Conservation (phyloP, 2,797 vertebrate genomes). For the Craterocephalus amniculus region DNA sequence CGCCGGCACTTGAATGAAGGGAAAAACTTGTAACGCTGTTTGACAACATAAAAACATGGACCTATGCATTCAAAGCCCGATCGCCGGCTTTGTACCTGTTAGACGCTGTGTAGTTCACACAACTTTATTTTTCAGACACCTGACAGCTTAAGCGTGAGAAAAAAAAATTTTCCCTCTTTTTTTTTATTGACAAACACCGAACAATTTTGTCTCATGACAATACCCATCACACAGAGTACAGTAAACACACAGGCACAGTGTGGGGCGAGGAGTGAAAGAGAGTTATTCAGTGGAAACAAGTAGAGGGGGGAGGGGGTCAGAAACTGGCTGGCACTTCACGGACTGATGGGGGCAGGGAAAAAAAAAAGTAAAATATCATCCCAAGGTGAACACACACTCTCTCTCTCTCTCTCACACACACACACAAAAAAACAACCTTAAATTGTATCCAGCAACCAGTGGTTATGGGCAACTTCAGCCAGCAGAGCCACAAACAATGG, state of each 20-base stretch:
- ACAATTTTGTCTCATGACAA: constrained; percentile 63
- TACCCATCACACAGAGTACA: constrained; percentile 51
- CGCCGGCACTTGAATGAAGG: constrained; percentile 31
- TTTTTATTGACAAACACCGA: constrained; percentile 54
- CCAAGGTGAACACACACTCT: constrained; percentile 10
- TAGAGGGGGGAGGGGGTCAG: constrained; percentile 10
- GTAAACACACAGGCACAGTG: constrained; percentile 43
- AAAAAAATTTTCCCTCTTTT: constrained; percentile 37
- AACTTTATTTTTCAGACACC: constrained; percentile 39
- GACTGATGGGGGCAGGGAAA: constrained; percentile 31
- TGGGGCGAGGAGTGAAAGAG: constrained; percentile 27
- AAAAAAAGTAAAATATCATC: neutral
- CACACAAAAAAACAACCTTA: neutral
- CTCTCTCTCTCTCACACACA: constrained; percentile 2
- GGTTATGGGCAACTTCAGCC: neutral
- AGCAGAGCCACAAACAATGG: neutral
- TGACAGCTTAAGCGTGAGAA: constrained; percentile 39
- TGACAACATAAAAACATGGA: constrained; percentile 34
- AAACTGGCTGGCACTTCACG: constrained; percentile 39
- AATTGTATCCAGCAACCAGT: neutral
- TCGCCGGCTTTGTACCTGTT: constrained; percentile 53
- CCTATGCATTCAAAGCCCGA: constrained; percentile 44
- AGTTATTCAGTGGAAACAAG: constrained; percentile 38
- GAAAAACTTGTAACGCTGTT: constrained; percentile 1
- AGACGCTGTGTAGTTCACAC: neutral